Percentiles rank a stretch among this genome's conserved stretches.
Conservation (phyloP, 2,113 vertebrate genomes). For the Aldabrachelys gigantea region DNA sequence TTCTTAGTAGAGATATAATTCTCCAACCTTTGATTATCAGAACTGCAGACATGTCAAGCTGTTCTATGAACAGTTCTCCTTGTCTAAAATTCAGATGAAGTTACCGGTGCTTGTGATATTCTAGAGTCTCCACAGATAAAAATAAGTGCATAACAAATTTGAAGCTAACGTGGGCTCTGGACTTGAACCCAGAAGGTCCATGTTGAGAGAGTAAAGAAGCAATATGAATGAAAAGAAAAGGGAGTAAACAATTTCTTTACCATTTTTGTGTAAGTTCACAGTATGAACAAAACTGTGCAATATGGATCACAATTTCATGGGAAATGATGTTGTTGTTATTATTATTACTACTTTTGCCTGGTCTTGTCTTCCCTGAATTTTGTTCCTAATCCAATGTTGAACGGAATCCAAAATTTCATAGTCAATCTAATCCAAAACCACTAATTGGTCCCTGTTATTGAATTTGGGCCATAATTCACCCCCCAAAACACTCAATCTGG, state of each 20-base stretch:
- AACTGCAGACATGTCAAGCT: background rate
- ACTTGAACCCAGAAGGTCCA: background rate
- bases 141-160: background rate
- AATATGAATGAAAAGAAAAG: background rate
- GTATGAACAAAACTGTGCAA: background rate
- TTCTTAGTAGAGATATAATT: background rate
- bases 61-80: slow-evolving; percentile 17
- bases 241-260: background rate
- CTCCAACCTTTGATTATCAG: background rate
- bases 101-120: fast-evolving
- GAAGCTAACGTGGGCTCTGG: fast-evolving
- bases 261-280: background rate
- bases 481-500: background rate
- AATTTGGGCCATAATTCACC: background rate
- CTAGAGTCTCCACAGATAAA: background rate
- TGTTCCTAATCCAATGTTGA: background rate
- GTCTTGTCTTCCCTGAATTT: background rate
- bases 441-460: background rate
- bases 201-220: fast-evolving
- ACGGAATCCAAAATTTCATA: background rate
- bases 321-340: background rate
- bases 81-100: slow-evolving; percentile 9
- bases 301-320: background rate
- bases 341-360: too few relatives aligned
- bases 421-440: background rate